phyloP scores from a whole-genome alignment of 2,888 invertebrate species.

The Dendrolimus pini region DNA sequence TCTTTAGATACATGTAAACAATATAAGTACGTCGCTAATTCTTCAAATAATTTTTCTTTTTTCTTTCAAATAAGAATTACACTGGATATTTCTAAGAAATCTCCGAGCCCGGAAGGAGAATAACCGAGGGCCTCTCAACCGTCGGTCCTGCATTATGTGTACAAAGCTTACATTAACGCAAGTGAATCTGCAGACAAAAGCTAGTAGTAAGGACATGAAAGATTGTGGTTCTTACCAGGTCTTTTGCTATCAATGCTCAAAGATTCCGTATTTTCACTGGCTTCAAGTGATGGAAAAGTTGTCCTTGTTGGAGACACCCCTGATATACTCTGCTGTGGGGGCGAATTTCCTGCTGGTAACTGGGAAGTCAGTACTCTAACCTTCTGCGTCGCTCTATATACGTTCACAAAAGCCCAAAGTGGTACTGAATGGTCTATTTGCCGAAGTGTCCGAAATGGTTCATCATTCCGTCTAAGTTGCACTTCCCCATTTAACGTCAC shows the following conservation, averaged over 20 bases:
- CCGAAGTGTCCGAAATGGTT: slow-evolving; percentile 88
- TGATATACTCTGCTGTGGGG: slow-evolving; percentile 58
- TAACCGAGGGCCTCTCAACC: no score
- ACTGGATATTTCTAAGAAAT: no score
- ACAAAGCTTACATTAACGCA: no score
- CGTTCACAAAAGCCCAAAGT: slow-evolving; percentile 97
- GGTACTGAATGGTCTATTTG: slow-evolving; percentile 95
- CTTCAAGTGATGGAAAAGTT: slow-evolving; percentile 30
- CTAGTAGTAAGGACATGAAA: no score
- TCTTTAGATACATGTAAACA: no score
- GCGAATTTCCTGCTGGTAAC: slow-evolving; percentile 59
- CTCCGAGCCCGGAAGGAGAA: no score
- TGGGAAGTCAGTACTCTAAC: slow-evolving; percentile 77
- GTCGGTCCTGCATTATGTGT: no score
- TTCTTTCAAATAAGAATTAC: no score
- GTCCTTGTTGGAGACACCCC: slow-evolving; percentile 16
- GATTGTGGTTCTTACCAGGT: slow-evolving; percentile 10
- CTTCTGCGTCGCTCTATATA: slow-evolving; percentile 95
- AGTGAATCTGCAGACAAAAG: neutral
- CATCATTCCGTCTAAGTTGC: slow-evolving; percentile 88
- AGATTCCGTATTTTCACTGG: slow-evolving; percentile 47
- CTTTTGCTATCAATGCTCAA: slow-evolving; percentile 51
- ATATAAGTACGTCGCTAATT: no score
- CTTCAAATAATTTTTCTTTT: no score
- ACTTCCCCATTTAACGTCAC: slow-evolving; percentile 87